Evolutionary conservation across 2,113 vertebrate genomes (phyloP).

Genomic region (Alligator sinensis): DNA sequence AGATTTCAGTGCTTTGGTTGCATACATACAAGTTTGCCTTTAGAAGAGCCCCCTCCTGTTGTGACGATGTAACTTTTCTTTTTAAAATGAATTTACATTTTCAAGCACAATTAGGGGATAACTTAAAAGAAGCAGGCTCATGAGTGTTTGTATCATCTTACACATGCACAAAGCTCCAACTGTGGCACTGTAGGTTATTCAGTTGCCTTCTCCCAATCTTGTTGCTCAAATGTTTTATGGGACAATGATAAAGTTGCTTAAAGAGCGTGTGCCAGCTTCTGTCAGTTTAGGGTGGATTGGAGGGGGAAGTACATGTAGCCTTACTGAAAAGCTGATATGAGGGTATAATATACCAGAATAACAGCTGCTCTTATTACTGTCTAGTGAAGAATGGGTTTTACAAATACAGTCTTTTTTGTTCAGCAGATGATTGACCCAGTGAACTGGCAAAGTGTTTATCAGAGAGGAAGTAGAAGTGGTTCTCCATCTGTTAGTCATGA

Average conservation of each 20-base stretch:
- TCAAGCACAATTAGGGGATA: not conserved
- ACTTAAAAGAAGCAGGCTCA: not conserved
- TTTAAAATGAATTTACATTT: not conserved
- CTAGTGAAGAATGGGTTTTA: accelerated
- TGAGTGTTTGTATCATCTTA: not conserved
- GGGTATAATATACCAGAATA: not conserved
- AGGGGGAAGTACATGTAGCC: not conserved
- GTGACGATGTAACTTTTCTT: not conserved
- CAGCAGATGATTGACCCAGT: not conserved
- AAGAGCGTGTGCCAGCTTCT: not conserved
- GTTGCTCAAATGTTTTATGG: not conserved
- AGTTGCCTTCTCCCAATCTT: not conserved
- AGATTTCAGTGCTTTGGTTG: not conserved
- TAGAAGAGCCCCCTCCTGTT: not conserved
- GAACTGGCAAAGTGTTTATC: not conserved
- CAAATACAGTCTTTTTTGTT: not conserved
- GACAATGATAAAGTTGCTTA: not conserved
- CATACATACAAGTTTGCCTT: not conserved
- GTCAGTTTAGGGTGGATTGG: not conserved
- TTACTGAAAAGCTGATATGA: not conserved
- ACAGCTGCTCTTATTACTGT: not conserved
- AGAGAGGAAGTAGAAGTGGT: not conserved
- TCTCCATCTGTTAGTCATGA: not conserved
- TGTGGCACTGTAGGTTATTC: not conserved
- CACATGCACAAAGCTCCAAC: not conserved